Percentiles rank a stretch among this genome's conserved stretches.
Conservation (phyloP, 2,113 vertebrate species). For the Muscicapa adusta region DNA sequence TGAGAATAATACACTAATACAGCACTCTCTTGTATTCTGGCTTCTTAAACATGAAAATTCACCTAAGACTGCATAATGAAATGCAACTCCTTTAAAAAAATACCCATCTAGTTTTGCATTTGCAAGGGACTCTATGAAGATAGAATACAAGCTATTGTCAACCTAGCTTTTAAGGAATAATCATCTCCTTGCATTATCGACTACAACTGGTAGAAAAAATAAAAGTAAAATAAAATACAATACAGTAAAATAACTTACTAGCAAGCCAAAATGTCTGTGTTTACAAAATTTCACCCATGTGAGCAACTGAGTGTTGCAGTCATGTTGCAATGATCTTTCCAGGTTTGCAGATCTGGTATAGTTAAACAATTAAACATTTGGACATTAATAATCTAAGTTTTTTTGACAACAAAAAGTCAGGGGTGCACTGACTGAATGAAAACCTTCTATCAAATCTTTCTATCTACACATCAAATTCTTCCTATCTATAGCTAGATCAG, state of each 20-base stretch:
- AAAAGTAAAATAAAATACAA: not conserved
- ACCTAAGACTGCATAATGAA: conserved; percentile 75
- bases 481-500: not conserved
- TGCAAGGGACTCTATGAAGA: conserved; percentile 66
- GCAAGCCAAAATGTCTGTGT: not conserved
- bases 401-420: not conserved
- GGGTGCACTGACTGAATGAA: not conserved
- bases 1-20: conserved; percentile 82
- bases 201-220: not conserved
- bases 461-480: not conserved
- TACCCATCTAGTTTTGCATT: conserved; percentile 67
- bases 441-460: not conserved
- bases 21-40: conserved; percentile 75
- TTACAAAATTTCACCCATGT: not conserved
- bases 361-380: not conserved
- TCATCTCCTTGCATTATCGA: not conserved
- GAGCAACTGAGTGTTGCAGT: not conserved
- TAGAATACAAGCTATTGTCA: conserved; percentile 44
- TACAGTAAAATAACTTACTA: not conserved
- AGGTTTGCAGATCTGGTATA: not conserved
- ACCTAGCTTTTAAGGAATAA: conserved; percentile 53
- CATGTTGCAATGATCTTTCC: not conserved
- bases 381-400: not conserved
- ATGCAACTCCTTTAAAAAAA: conserved; percentile 69
- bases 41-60: conserved; percentile 80